Conservation (phyloP, 2,113 vertebrate genomes). For the Hoplias malabaricus region DNA sequence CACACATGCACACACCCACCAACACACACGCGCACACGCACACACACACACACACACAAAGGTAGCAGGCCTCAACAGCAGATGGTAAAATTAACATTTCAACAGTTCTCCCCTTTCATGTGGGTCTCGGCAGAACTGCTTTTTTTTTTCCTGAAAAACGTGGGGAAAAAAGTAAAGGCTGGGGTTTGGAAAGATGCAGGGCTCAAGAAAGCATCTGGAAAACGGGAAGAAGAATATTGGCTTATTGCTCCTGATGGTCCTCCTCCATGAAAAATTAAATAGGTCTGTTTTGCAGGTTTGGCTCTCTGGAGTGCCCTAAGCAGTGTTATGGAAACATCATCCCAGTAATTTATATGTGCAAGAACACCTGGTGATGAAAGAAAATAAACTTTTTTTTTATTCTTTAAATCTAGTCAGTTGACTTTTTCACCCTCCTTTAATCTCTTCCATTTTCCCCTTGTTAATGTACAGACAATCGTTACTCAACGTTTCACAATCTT, state of each 20-base stretch:
- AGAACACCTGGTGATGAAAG: constrained; percentile 92
- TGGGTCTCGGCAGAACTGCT: constrained; percentile 84
- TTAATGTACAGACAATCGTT: constrained; percentile 54
- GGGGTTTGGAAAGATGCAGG: constrained; percentile 86
- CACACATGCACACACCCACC: constrained; percentile 54
- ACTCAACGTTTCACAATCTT: constrained; percentile 10
- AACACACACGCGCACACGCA: constrained; percentile 39
- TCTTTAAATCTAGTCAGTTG: constrained; percentile 58
- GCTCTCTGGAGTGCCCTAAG: constrained; percentile 87
- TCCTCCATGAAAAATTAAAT: constrained; percentile 97
- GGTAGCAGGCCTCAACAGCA: constrained; percentile 93
- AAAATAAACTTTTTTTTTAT: constrained; percentile 73
- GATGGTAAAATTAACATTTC: constrained; percentile 99
- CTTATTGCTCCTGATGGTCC: constrained; percentile 93
- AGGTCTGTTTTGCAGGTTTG: constrained; percentile 94
- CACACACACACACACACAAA: constrained; percentile 70
- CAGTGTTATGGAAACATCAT: constrained; percentile 95
- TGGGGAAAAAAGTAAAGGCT: constrained; percentile 77
- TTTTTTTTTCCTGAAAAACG: constrained; percentile 71
- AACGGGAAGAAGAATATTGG: constrained; percentile 92
- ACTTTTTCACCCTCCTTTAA: constrained; percentile 57
- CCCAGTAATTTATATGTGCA: constrained; percentile 90
- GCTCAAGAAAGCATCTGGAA: constrained; percentile 96
- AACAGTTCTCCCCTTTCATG: constrained; percentile 97
- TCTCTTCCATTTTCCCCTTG: constrained; percentile 54